A percentile compares a stretch with the other conserved stretches of the same genome.
Conservation (phyloP, 2,888 invertebrate species). For the Carcina quercana region DNA sequence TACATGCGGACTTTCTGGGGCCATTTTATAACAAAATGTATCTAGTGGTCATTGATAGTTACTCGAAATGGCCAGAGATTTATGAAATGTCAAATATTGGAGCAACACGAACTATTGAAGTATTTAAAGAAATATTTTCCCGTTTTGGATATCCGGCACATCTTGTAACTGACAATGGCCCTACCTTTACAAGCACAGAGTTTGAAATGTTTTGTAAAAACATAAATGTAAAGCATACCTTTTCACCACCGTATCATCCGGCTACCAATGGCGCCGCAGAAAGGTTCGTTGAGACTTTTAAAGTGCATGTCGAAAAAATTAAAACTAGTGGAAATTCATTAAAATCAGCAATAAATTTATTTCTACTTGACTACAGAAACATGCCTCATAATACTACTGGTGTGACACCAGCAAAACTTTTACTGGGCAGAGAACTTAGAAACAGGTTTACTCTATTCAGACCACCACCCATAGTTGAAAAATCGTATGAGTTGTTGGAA, state of each 20-base stretch:
- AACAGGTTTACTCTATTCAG: slow-evolving; percentile 9
- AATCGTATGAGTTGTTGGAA: slow-evolving; percentile 1
- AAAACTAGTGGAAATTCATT: too few species aligned
- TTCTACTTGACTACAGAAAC: slow-evolving; percentile 11
- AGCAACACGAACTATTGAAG: slow-evolving; percentile 4
- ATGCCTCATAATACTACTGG: slow-evolving; percentile 10
- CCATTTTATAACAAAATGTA: slow-evolving; percentile 11
- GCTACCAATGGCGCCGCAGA: slow-evolving; percentile 1
- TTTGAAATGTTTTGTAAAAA: slow-evolving; percentile 12
- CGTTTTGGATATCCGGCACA: slow-evolving; percentile 10
- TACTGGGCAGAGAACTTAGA: slow-evolving; percentile 12
- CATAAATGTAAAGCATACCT: slow-evolving; percentile 1
- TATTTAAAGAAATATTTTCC: slow-evolving; percentile 9
- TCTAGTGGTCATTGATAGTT: slow-evolving; percentile 10
- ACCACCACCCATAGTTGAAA: slow-evolving; percentile 8
- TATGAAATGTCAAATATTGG: slow-evolving; percentile 12
- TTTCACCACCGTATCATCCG: slow-evolving; percentile 2
- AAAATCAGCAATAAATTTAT: slow-evolving; percentile 13
- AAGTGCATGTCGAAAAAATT: too few species aligned
- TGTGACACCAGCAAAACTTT: slow-evolving; percentile 8
- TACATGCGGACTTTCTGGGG: slow-evolving; percentile 8
- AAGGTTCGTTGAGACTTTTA: background rate
- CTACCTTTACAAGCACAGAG: slow-evolving; percentile 8
- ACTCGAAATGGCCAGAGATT: slow-evolving; percentile 11
- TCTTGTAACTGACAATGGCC: slow-evolving; percentile 13